Percentiles rank a stretch among this genome's conserved stretches.
Conservation (phyloP, 64 coral and sea anemone genomes). For the Anthopleura sola region DNA sequence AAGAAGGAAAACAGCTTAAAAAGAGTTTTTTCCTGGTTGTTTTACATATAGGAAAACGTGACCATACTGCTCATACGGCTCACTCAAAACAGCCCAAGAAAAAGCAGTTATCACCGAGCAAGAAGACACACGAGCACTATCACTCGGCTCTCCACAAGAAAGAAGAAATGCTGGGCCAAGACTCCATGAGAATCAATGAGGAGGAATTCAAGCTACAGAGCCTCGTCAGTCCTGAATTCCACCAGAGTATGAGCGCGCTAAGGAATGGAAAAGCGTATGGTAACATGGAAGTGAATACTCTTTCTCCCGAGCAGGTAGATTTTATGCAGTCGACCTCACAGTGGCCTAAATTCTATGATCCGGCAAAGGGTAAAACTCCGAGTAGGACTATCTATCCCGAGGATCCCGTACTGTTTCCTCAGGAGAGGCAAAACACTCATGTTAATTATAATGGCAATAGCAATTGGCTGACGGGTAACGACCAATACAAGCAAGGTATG, state of each 20-base stretch:
- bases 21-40: no score
- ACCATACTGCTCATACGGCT: neutral
- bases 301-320: slow-evolving; percentile 52
- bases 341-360: slow-evolving; percentile 58
- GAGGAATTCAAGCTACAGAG: slow-evolving; percentile 73
- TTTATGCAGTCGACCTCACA: slow-evolving; percentile 55
- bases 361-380: neutral
- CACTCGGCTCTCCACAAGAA: slow-evolving; percentile 33
- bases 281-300: slow-evolving; percentile 43
- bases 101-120: neutral
- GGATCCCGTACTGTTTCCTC: slow-evolving; percentile 53
- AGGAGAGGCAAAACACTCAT: neutral
- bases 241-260: slow-evolving; percentile 28
- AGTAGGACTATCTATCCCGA: slow-evolving; percentile 49
- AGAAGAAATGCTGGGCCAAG: slow-evolving; percentile 73
- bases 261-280: slow-evolving; percentile 16
- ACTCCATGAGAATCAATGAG: slow-evolving; percentile 61
- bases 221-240: slow-evolving; percentile 71
- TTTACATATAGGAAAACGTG: neutral
- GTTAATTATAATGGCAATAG: neutral
- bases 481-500: neutral
- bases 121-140: neutral
- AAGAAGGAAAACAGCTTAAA: no score
- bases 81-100: neutral
- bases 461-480: neutral